Conservation (phyloP, 2,888 invertebrate genomes). For the Diarsia rubi region DNA sequence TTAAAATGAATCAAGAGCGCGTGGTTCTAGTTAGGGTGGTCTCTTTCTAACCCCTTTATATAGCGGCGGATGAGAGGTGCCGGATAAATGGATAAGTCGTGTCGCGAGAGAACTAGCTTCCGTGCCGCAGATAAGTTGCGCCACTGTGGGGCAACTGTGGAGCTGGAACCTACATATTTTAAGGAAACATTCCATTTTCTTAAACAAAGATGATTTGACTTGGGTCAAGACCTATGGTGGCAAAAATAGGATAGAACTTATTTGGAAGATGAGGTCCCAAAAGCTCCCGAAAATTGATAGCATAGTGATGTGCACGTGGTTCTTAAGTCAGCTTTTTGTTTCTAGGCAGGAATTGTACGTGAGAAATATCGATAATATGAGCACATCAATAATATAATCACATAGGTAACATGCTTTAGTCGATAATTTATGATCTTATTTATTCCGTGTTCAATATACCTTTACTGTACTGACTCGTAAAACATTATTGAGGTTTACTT, state of each 20-base stretch:
- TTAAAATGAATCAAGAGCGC: conserved; percentile 52
- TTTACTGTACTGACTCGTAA: conserved; percentile 10
- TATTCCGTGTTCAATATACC: conserved; percentile 9
- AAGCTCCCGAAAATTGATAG: not conserved
- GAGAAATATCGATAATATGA: conserved; percentile 1
- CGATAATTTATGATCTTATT: conserved; percentile 32
- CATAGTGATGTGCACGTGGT: not conserved
- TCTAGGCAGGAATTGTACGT: not conserved
- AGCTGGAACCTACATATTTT: not conserved
- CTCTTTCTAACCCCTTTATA: conserved; percentile 81
- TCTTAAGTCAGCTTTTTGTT: not conserved
- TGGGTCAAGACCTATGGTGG: not conserved
- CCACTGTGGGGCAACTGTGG: conserved; percentile 51
- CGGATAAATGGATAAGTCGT: conserved; percentile 88
- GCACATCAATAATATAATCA: not conserved
- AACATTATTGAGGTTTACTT: conserved; percentile 42
- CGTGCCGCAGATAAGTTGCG: conserved; percentile 59
- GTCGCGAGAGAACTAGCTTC: conserved; percentile 84
- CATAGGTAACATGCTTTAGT: not conserved
- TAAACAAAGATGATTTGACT: not conserved
- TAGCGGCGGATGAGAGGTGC: conserved; percentile 74
- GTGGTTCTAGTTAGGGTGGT: conserved; percentile 58
- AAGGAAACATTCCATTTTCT: not conserved
- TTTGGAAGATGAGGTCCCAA: not conserved
- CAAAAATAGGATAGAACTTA: not conserved